Evolutionary conservation across 2,113 vertebrate genomes (phyloP), one percentile per base, ranked within the genome.

Genomic region (Pantherophis guttatus): DNA sequence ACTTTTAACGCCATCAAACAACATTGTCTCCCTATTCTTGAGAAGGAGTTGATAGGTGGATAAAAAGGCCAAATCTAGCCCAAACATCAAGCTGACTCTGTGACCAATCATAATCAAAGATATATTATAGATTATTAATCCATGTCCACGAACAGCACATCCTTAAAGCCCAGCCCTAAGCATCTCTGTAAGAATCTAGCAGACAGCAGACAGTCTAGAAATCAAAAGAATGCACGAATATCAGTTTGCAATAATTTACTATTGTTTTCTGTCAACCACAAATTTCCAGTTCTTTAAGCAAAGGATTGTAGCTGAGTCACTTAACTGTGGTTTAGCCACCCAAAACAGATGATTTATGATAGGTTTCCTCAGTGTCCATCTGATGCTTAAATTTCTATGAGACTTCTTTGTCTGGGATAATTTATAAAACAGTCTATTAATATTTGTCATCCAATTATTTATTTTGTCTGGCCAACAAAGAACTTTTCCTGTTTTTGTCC

Each of bases 391-490:
- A 33, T 39, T 55, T 88, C 54, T 39, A 12, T 5, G 17, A 23
- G 17, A 39, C 8, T 39, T 39, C 53, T 88, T 88, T 88, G 19
- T 88, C 33, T 4, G 11, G 33, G 10, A 58, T 89, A 58, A 39
- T 57, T 85, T 92, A 94, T 85, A 94, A 96, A 97, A 95, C 54
- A 94, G 94, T 24, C 87, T 52, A 94, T 96, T 97, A 95, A 93
- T 95, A 93, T 92, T 70, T 57, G 53, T 94, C 95, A 95, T 97
- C 97, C 93, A 96, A 94, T 97, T 97, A 93, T 88, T 70, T 65
- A 94, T 95, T 62, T 53, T 93, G 44, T 94, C 94, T 92, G 94
- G 44, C 70, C 91, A 92, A 88, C 94, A 96, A 97, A 96, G 96
- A 90, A 92, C 94, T 89, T 87, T 95, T 88, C 91, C 95, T 93